phyloP scores from a whole-genome alignment of 2,888 invertebrate species.

The Nephrotoma flavescens region DNA sequence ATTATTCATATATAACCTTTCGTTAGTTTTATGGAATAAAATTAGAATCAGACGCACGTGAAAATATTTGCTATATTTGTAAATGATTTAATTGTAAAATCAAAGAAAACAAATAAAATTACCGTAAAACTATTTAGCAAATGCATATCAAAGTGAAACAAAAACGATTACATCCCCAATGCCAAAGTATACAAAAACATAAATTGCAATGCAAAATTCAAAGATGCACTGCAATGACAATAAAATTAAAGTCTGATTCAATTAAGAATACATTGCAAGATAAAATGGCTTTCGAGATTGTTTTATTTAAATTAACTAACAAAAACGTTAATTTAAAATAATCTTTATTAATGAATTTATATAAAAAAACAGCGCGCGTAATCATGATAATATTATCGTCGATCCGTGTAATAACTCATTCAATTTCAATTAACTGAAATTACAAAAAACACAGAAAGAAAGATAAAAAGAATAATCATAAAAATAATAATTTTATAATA shows the following conservation, averaged over 20 bases:
- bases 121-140: too few relatives aligned
- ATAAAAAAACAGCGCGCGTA: not conserved
- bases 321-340: too few relatives aligned
- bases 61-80: too few relatives aligned
- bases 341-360: not conserved
- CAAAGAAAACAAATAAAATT: too few relatives aligned
- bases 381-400: not conserved
- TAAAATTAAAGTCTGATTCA: not conserved
- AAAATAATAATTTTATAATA: not conserved
- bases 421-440: not conserved
- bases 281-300: not conserved
- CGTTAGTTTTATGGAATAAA: too few relatives aligned
- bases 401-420: not conserved
- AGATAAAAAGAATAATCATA: too few relatives aligned
- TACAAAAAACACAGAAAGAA: not conserved
- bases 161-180: not conserved
- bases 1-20: too few relatives aligned
- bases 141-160: too few relatives aligned
- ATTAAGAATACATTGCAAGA: not conserved
- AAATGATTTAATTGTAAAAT: too few relatives aligned
- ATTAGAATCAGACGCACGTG: too few relatives aligned
- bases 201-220: not conserved
- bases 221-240: not conserved
- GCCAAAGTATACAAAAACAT: not conserved
- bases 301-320: too few relatives aligned